Evolutionary conservation across 2,888 invertebrate species (phyloP).

Genomic region (Deroplatys truncata): DNA sequence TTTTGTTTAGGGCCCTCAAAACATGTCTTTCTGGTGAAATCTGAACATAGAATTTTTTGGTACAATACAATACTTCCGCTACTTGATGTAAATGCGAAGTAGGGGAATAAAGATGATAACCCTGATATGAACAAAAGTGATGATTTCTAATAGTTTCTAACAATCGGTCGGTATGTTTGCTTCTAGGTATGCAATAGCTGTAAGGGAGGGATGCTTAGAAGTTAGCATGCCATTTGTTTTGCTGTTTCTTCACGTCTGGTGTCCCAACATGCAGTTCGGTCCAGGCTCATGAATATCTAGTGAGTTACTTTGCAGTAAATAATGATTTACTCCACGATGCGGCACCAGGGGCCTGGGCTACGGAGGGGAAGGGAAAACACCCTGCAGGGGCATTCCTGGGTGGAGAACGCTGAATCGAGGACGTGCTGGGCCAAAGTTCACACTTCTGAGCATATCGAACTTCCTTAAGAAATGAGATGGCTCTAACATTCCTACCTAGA

Average conservation of each 20-base stretch:
- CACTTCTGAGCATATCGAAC: not conserved
- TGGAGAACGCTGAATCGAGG: not conserved
- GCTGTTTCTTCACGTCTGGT: not conserved
- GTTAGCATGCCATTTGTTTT: not conserved
- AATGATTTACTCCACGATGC: constrained; percentile 2
- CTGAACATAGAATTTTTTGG: too few relatives aligned
- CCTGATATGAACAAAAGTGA: too few relatives aligned
- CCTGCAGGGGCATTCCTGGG: not conserved
- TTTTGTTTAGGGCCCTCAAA: too few relatives aligned
- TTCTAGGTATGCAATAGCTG: too few relatives aligned
- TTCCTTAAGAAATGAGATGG: not conserved
- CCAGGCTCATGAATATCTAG: constrained; percentile 9
- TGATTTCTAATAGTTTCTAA: too few relatives aligned
- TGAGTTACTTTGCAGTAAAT: constrained; percentile 11
- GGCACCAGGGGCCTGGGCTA: not conserved
- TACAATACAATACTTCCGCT: too few relatives aligned
- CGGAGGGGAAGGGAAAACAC: not conserved
- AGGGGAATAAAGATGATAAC: too few relatives aligned
- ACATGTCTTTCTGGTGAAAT: too few relatives aligned
- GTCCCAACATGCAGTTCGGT: not conserved
- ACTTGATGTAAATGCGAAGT: too few relatives aligned
- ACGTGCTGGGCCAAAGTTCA: not conserved
- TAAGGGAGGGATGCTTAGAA: too few relatives aligned
- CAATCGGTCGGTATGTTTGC: too few relatives aligned
- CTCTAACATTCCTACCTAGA: too few relatives aligned